Percentiles rank a stretch among this genome's conserved stretches.
phyloP scores from a whole-genome alignment of 1,140 invertebrate genomes.

The Ooceraea biroi region DNA sequence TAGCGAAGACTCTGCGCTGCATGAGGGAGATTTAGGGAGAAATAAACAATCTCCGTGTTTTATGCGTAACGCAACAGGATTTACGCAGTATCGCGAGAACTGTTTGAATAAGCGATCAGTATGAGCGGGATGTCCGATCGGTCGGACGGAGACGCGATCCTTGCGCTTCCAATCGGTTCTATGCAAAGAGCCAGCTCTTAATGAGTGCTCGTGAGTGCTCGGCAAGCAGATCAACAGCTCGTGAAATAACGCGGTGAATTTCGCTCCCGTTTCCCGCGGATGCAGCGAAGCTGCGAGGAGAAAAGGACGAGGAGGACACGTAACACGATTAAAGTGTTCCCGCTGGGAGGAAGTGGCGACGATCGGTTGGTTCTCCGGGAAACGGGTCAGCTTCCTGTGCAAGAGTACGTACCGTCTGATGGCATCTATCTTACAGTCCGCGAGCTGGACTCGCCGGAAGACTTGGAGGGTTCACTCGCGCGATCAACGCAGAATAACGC shows the following conservation, averaged over 20 bases:
- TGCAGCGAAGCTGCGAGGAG: neutral
- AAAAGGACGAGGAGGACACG: neutral
- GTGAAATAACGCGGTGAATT: conserved; percentile 28
- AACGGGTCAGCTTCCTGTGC: conserved; percentile 30
- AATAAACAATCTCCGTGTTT: neutral
- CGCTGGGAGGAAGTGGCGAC: conserved; percentile 37
- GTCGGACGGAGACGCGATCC: neutral
- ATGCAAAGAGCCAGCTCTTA: neutral
- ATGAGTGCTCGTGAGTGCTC: conserved; percentile 27
- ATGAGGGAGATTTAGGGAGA: neutral
- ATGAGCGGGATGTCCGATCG: neutral
- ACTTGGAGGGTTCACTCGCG: conserved; percentile 10
- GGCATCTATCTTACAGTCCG: conserved; percentile 34
- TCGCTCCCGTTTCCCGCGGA: conserved; percentile 18
- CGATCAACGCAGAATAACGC: neutral
- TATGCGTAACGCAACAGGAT: neutral
- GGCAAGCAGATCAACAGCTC: conserved; percentile 17
- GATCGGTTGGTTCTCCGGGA: conserved; percentile 47
- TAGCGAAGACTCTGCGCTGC: neutral
- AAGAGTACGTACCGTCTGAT: neutral
- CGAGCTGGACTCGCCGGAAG: neutral
- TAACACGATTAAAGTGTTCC: conserved; percentile 58
- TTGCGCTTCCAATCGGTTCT: conserved; percentile 9
- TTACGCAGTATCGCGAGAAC: neutral
- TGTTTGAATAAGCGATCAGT: neutral